phyloP scores from a whole-genome alignment of 35 echinoderm and acorn worm species.

The Patiria miniata region DNA sequence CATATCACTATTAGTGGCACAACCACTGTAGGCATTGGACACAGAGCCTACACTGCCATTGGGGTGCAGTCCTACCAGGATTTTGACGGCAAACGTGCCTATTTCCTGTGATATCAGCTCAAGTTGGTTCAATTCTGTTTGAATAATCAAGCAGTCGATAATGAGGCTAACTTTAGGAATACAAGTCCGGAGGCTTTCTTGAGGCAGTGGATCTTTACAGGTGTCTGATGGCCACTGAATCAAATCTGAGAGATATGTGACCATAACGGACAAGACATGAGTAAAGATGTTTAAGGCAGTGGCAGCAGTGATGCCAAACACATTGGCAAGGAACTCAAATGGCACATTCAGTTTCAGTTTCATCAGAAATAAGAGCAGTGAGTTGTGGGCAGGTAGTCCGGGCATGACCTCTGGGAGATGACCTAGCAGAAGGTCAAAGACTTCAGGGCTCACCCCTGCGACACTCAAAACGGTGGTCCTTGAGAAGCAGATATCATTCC shows the following conservation, averaged over 20 bases:
- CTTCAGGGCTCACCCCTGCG: not conserved
- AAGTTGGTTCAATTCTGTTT: not conserved
- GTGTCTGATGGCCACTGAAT: not conserved
- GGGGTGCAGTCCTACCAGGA: not conserved
- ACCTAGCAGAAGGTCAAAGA: not conserved
- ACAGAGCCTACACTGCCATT: not conserved
- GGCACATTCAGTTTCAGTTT: conserved; percentile 6
- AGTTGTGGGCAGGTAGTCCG: conserved; percentile 4
- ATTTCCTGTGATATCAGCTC: not conserved
- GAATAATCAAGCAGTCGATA: not conserved
- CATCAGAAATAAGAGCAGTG: not conserved
- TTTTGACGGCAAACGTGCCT: not conserved
- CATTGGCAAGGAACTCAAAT: not conserved
- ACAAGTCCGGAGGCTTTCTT: not conserved
- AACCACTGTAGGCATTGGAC: not conserved
- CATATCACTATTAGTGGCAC: not conserved
- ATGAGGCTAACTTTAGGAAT: not conserved
- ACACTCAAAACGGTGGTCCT: not conserved
- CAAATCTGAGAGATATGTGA: not conserved
- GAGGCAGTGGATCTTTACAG: not conserved
- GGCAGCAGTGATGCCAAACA: not conserved
- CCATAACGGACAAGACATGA: not conserved
- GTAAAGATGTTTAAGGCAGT: conserved; percentile 1
- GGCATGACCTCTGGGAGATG: not conserved
- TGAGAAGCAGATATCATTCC: conserved; percentile 14